Evolutionary conservation across 1,140 invertebrate genomes (phyloP), one percentile per base, ranked within the genome.

Genomic region (Eupristina koningsbergeri): DNA sequence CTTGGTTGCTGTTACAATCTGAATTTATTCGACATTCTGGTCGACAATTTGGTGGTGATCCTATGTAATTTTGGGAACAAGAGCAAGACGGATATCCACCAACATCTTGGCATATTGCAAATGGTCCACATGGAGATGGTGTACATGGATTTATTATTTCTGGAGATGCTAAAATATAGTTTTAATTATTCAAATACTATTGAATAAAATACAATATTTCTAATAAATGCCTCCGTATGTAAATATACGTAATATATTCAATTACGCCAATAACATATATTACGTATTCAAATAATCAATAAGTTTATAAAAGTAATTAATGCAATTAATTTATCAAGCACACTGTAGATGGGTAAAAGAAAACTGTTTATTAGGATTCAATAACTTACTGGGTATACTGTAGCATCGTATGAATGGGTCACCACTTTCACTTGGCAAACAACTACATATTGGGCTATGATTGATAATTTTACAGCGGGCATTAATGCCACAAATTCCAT

Each of bases 401-500:
- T 93, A 94, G 87, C 96, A 97, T 87, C 94, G 81, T 17, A 89
- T 89, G 87, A 95, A 94, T 36, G 96, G 94, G 92, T 95, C 94
- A 84, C 95, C 95, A 41, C 94, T 95, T 86, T 94, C 94, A 79
- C 93, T 94, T 58, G 88, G 85, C 34, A 93, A 92, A 89, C 95
- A 95, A 86, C 93, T 94, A 89, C 95, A 95, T 86, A 95, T 94
- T 0, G 92, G 91, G 87, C 91, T 93, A 79, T 94, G 94, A 85
- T 92, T 92, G 7, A 94, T 90, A 7, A 96, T 95, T 87, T 94
- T 93, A 88, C 96, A 97, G 73, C 94, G 93, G 0, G 96, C 94
- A 87, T 95, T 94, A 17, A 94, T 90, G 15, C 96, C 96, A 90
- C 97, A 98, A 22, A 94, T 94, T 80, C 96, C 95, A 22, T 94